Base-by-base conservation (phyloP, 1,140 invertebrate genomes). In the Chlorops oryzae region DNA sequence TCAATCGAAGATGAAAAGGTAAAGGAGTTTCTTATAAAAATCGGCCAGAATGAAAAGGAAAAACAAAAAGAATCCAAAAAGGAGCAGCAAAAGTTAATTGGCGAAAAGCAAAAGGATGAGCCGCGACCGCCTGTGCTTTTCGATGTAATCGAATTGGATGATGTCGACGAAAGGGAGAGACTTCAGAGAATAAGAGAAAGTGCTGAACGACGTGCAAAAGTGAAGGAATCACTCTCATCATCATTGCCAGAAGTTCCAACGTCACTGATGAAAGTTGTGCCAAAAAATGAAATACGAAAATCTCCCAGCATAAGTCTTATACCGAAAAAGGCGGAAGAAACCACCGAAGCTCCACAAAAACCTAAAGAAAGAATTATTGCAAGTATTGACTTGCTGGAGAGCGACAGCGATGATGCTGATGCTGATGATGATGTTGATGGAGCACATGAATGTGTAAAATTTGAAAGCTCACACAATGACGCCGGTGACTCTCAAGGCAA, bases 1-100 rank as follows among this genome's bases (percentile, higher is more conserved):
- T 70, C 67, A 5, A 70, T 70, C 9, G 67, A 70, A 44, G 67
- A 70, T 57, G 59, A 41, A 4, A 70, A 70, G 40, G 61, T 70
- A 17, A 67, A 70, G 27, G 51, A 50, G 7, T 52, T 67, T 22
- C 48, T 70, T 0, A 40, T 59, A 22, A 53, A 54, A 35, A 65
- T 70, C 22, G 66, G 62, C 0, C 65, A 62, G 3, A 52, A 63
- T 35, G 49, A 58, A 37, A 39, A 55, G 13, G 2, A 47, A 42
- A 47, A 42, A 15, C 35, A 42, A 27, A 17, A 44, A 38, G 9
- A 47, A 34, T 21, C 5, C 3, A 35, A 41, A 35, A 17, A 20
- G 15, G 13, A n/a, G 4, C 12, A n/a, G 2, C 15, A 34, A 1
- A 21, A 35, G 6, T 15, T 28, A 18, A 23, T 20, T 13, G 17